Base-by-base conservation (phyloP, 2,113 vertebrate genomes). In the Cathartes aura region DNA sequence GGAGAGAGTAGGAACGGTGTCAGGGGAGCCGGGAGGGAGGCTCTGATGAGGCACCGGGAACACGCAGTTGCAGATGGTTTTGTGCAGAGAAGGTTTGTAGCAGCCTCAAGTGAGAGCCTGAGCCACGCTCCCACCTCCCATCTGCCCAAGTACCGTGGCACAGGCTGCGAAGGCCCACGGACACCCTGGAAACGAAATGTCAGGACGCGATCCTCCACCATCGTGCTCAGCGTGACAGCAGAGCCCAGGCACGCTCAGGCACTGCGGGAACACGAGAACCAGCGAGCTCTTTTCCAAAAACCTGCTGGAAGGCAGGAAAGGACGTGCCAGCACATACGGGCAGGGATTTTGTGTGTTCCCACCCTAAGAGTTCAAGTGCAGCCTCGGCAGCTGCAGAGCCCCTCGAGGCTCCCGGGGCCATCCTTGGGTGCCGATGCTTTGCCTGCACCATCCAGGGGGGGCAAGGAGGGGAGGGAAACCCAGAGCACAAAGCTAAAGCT, bases 221-320 rank as follows among this genome's bases (percentile, higher is more conserved):
- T 19, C 4, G 5, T 3, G 0, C 53, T 15, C 12, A 2, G 27
- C 2, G 1, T 5, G 47, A 45, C 4, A 0, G 68, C 59, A 63
- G 40, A 60, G 53, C 68, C 78, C 26, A 7, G 36, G 50, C 50
- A 26, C 1, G 4, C 71, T 58, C 22, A 2, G 34, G 62, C 34
- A 0, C 48, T 11, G 30, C 2, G 0, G 30, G 64, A 56, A 22
- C 56, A 56, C 26, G 6, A 17, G 72, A 56, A 62, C 47, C 14
- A 6, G 48, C 2, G 2, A 36, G 9, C 15, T 76, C n/a, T 23
- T 59, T 29, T 30, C 81, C 4, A 0, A 48, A 83, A 62, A 24
- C 20, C 17, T n/a, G 17, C 72, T 17, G 29, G 15, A 45, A 70
- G 14, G 40, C 48, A 26, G 14, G 60, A n/a, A 34, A 45, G 36